Base-by-base conservation (phyloP, 2,113 vertebrate species). In the Dolichallabes microphthalmus region DNA sequence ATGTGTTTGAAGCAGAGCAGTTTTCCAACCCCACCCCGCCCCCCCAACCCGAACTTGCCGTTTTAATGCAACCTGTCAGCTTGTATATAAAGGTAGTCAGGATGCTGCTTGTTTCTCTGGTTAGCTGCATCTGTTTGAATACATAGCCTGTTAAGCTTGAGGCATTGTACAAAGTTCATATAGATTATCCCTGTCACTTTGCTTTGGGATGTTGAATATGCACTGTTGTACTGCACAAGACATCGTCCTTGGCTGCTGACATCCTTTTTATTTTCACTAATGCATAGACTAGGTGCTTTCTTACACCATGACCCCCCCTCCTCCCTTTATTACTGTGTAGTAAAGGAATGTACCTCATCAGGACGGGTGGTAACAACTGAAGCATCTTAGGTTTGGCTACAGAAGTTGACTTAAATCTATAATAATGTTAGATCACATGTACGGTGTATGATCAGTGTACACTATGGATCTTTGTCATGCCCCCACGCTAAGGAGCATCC, bases 1-100 rank as follows among this genome's bases (percentile, higher is more conserved):
- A 94, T 94, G 90, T 92, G 90, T 91, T 93, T 52, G 90, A 93
- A 94, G 92, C 92, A 91, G 91, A 92, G 90, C 88, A 88, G 90
- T 80, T 85, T 88, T 89, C 60, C 61, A 5, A 2, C 19, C 53
- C 30, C 11, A 13, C 11, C 52, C 83, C 76, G 64, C 80, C 91
- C 89, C 89, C 39, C 14, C 25, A 5, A 1, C 20, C 53, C 20
- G 75, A 58, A 58, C 76, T 89, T 83, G 86, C 68, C 87, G 82
- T 91, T 92, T 91, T 90, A 92, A 91, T 92, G 92, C 86, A 78
- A 85, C 88, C 89, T 91, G 91, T 92, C 93, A 91, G 90, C 57
- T 88, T 82, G 82, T 89, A 86, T 91, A 83, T 86, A 25, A 85
- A 82, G 88, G 85, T 83, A 91, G 87, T 89, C 83, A 85, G 87